Conservation (phyloP, 2,113 vertebrate genomes). For the Stictonetta naevosa region DNA sequence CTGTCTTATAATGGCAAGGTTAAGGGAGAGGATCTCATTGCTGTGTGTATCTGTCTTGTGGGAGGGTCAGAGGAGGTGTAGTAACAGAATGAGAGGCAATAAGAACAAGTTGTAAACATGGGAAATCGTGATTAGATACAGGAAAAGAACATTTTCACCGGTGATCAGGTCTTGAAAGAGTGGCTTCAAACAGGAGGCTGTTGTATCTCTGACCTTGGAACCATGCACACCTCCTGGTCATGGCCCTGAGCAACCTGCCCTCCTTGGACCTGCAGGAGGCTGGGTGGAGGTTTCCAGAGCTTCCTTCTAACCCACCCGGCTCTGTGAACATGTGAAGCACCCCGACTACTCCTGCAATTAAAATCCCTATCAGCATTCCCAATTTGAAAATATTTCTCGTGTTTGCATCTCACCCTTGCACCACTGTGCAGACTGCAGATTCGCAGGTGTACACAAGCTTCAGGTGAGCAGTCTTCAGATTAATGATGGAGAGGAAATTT, state of each 20-base stretch:
- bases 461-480: background rate
- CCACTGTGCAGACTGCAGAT: background rate
- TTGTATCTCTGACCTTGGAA: background rate
- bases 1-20: background rate
- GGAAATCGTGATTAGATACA: background rate
- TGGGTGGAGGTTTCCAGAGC: background rate
- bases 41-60: background rate
- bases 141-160: background rate
- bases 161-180: background rate
- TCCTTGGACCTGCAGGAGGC: background rate
- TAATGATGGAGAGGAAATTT: background rate
- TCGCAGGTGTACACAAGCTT: background rate
- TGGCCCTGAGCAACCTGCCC: background rate
- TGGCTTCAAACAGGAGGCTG: rapidly evolving
- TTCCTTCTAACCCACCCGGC: background rate
- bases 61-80: background rate
- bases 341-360: background rate
- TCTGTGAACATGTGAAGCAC: background rate
- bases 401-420: background rate
- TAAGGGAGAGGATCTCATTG: background rate
- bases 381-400: background rate
- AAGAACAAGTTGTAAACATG: background rate
- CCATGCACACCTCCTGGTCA: background rate
- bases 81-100: background rate
- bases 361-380: background rate